These are phyloP conservation scores for Morinoia aosen DNA, from an alignment of 2,888 invertebrate genomes.

Conservation along the genomic window DNA sequence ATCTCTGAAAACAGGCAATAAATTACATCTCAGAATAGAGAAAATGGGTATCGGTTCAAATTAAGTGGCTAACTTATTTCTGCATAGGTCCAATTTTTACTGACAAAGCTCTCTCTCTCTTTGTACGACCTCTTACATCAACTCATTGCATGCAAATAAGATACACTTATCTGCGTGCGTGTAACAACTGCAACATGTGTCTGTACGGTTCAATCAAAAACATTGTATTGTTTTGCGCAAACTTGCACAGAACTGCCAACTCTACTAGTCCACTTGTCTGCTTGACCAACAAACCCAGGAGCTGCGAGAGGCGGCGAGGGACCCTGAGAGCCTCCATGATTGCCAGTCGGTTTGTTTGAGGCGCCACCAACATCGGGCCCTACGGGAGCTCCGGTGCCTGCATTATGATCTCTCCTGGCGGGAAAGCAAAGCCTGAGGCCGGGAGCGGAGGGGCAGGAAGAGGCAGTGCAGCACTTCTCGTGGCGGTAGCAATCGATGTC, in stretches of 20 bases:
- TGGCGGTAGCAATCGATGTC: conserved; percentile 42
- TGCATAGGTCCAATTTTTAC: too few species aligned
- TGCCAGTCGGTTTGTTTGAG: background rate
- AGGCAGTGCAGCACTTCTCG: background rate
- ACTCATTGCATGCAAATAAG: background rate
- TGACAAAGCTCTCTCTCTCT: too few species aligned
- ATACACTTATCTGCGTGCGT: background rate
- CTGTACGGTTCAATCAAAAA: background rate
- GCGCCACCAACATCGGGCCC: background rate
- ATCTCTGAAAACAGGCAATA: too few species aligned
- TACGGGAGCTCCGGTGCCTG: background rate
- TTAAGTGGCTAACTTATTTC: too few species aligned
- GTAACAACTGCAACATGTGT: background rate
- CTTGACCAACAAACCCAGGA: background rate
- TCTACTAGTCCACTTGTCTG: background rate
- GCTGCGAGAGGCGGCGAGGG: background rate
- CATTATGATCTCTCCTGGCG: background rate
- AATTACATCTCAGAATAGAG: background rate
- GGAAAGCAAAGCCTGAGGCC: background rate
- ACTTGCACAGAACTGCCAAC: background rate
- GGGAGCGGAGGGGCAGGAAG: background rate
- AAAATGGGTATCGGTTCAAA: background rate
- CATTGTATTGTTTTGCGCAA: background rate
- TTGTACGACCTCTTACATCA: background rate
- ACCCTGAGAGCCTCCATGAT: background rate